A percentile compares a stretch with the other conserved stretches of the same genome.
These are phyloP conservation scores for Nowickia ferox DNA, from an alignment of 2,888 invertebrate species.

Conservation along the genomic window DNA sequence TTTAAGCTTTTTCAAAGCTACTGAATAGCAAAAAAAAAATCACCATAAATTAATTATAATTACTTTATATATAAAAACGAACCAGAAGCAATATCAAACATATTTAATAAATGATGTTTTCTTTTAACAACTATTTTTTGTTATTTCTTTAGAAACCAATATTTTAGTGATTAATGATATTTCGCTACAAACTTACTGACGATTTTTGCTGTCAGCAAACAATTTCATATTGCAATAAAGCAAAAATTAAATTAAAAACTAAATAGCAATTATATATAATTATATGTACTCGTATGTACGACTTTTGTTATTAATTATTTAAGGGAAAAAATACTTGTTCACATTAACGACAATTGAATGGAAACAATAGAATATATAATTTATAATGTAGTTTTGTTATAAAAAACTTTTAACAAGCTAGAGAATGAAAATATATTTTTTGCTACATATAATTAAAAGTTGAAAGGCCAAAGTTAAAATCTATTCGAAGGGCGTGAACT, in stretches of 20 bases:
- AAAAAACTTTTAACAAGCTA: background rate
- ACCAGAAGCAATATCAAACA: background rate
- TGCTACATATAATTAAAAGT: background rate
- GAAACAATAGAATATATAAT: constrained; percentile 20
- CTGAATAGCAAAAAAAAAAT: background rate
- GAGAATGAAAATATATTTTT: background rate
- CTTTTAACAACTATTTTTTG: background rate
- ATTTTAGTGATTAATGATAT: constrained; percentile 25
- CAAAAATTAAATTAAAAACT: background rate
- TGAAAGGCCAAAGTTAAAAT: background rate
- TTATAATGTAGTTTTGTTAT: background rate
- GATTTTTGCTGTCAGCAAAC: constrained; percentile 41
- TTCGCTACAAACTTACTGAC: background rate
- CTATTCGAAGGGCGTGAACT: background rate
- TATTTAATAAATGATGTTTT: background rate
- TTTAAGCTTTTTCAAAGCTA: background rate
- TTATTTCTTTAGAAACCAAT: background rate
- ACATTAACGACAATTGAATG: background rate
- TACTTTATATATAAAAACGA: background rate
- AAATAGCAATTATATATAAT: constrained; percentile 45
- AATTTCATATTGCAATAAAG: constrained; percentile 24
- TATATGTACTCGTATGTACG: constrained; percentile 2
- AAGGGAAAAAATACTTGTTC: background rate
- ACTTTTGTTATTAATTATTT: constrained; percentile 2
- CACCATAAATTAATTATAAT: constrained; percentile 11